Conservation (phyloP, 2,888 invertebrate genomes). For the Leptinotarsa tumamoca region DNA sequence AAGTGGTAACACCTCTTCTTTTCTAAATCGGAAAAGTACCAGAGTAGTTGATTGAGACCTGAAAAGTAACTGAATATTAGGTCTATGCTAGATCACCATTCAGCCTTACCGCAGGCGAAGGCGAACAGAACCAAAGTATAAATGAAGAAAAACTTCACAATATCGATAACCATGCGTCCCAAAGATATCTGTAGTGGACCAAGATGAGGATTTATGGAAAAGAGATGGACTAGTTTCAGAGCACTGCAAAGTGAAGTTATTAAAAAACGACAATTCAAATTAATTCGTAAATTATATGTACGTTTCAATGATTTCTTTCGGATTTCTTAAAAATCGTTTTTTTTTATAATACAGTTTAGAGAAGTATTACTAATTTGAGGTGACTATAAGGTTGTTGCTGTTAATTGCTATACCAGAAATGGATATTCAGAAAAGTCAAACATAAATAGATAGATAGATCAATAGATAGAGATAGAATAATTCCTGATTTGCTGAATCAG, state of each 20-base stretch:
- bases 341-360: no score
- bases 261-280: not conserved
- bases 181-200: conserved; percentile 94
- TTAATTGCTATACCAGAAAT: no score
- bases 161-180: conserved; percentile 95
- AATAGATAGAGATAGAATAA: no score
- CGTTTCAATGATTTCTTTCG: no score
- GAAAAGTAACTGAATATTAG: conserved; percentile 9
- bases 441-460: no score
- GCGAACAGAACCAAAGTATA: conserved; percentile 93
- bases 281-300: not conserved
- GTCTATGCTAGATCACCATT: not conserved
- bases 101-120: conserved; percentile 88
- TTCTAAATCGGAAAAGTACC: conserved; percentile 93
- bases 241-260: conserved; percentile 71
- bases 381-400: no score
- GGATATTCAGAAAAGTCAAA: no score
- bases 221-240: conserved; percentile 94
- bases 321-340: no score
- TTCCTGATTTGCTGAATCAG: no score
- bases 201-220: conserved; percentile 95
- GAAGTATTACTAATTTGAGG: no score
- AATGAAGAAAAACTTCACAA: conserved; percentile 96
- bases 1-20: conserved; percentile 82
- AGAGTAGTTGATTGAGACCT: conserved; percentile 89